A percentile compares a stretch with the other conserved stretches of the same genome.
Conservation (phyloP, 2,113 vertebrate genomes). For the Gymnocephalus cernua region DNA sequence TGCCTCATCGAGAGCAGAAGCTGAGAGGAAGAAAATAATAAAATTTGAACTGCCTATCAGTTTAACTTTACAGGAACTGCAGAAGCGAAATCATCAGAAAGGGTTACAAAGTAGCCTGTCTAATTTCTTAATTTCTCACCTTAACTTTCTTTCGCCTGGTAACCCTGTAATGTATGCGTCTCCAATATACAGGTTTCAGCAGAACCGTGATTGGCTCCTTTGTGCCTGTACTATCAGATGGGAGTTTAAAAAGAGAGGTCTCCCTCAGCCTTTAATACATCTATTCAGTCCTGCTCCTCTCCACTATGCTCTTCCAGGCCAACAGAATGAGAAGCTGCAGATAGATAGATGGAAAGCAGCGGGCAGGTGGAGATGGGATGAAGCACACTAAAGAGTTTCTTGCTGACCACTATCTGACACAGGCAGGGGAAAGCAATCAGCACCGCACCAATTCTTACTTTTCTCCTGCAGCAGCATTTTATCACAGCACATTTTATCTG, state of each 20-base stretch:
- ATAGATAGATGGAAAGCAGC: slow-evolving; percentile 49
- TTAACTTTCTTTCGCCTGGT: slow-evolving; percentile 39
- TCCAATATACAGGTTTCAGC: slow-evolving; percentile 71
- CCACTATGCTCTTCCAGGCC: slow-evolving; percentile 41
- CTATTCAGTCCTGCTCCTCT: slow-evolving; percentile 45
- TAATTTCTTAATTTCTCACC: slow-evolving; percentile 47
- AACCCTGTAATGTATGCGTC: slow-evolving; percentile 65
- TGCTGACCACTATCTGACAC: slow-evolving; percentile 74
- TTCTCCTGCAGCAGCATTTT: slow-evolving; percentile 63
- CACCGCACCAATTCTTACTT: slow-evolving; percentile 60
- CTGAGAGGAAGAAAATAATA: slow-evolving; percentile 30
- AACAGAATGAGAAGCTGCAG: slow-evolving; percentile 59
- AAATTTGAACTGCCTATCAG: slow-evolving; percentile 23
- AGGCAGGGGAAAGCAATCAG: slow-evolving; percentile 71
- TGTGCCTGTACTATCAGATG: slow-evolving; percentile 76
- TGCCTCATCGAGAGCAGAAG: slow-evolving; percentile 1
- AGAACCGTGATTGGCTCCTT: slow-evolving; percentile 70
- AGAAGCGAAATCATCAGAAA: slow-evolving; percentile 9
- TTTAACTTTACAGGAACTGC: slow-evolving; percentile 33
- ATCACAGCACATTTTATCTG: slow-evolving; percentile 75
- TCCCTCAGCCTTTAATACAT: slow-evolving; percentile 58
- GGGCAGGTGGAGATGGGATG: slow-evolving; percentile 61
- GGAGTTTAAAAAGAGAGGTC: slow-evolving; percentile 68
- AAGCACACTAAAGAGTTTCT: slow-evolving; percentile 59
- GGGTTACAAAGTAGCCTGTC: slow-evolving; percentile 29